phyloP scores from a whole-genome alignment of 2,797 vertebrate genomes.

The Argyrosomus regius region DNA sequence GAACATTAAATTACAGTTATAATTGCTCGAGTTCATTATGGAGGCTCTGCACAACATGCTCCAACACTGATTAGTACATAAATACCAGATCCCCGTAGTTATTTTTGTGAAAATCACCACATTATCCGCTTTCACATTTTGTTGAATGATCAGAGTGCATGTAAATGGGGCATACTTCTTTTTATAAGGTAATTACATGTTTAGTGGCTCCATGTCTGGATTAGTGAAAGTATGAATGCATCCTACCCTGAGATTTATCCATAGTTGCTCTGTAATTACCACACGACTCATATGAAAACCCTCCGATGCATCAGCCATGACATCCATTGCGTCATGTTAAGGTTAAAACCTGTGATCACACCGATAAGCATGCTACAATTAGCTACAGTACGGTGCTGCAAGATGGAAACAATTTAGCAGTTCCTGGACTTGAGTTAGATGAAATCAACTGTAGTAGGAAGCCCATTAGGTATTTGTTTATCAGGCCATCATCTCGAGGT shows the following conservation, averaged over 20 bases:
- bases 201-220: slow-evolving; percentile 65
- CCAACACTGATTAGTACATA: slow-evolving; percentile 55
- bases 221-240: slow-evolving; percentile 74
- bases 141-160: slow-evolving; percentile 36
- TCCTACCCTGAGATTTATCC: slow-evolving; percentile 52
- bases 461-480: slow-evolving; percentile 42
- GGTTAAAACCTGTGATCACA: slow-evolving; percentile 36
- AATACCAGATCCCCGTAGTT: slow-evolving; percentile 45
- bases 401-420: slow-evolving; percentile 43
- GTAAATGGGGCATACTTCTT: slow-evolving; percentile 52
- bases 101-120: slow-evolving; percentile 47
- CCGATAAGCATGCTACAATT: slow-evolving; percentile 45
- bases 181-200: slow-evolving; percentile 70
- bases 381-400: slow-evolving; percentile 2
- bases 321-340: slow-evolving; percentile 47
- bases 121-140: slow-evolving; percentile 42
- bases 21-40: slow-evolving; percentile 62
- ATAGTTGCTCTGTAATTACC: slow-evolving; percentile 66
- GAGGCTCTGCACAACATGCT: slow-evolving; percentile 17
- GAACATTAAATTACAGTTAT: slow-evolving; percentile 59
- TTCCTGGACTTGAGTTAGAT: slow-evolving; percentile 11
- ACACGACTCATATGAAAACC: slow-evolving; percentile 30
- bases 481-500: slow-evolving; percentile 46
- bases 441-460: slow-evolving; percentile 35
- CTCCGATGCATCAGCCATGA: slow-evolving; percentile 49